Evolutionary conservation across 2,888 invertebrate species (phyloP).

Genomic region (Eurois occulta): DNA sequence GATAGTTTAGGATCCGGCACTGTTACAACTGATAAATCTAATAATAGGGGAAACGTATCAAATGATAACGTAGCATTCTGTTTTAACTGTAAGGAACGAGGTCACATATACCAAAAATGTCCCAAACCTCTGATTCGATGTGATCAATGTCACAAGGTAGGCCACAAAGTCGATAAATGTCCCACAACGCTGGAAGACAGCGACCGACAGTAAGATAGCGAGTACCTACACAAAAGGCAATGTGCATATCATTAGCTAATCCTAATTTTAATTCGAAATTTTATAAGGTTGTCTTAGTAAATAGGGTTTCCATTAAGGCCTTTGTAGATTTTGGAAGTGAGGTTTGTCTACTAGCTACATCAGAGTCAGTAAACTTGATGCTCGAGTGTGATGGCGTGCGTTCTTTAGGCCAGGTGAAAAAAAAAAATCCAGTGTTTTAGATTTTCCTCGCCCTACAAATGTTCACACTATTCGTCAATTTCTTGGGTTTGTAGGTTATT

Average conservation of each 20-base stretch:
- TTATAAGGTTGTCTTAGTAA: neutral
- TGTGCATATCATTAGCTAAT: neutral
- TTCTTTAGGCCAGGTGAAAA: too few species aligned
- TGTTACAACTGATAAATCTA: neutral
- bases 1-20: neutral
- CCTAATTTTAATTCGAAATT: constrained; percentile 5
- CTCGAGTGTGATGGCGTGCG: too few species aligned
- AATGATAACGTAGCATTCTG: constrained; percentile 3
- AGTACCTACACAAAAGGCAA: constrained; percentile 2
- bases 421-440: too few species aligned
- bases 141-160: neutral
- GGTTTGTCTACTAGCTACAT: too few species aligned
- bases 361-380: too few species aligned
- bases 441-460: too few species aligned
- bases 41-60: neutral
- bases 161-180: constrained; percentile 5
- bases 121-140: neutral
- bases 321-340: constrained; percentile 19
- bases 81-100: neutral
- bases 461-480: too few species aligned
- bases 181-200: neutral
- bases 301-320: neutral
- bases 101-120: neutral
- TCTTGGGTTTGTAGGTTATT: too few species aligned
- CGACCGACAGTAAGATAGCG: neutral